Evolutionary conservation across 2,888 invertebrate species (phyloP).

Genomic region (Morinoia aosen): DNA sequence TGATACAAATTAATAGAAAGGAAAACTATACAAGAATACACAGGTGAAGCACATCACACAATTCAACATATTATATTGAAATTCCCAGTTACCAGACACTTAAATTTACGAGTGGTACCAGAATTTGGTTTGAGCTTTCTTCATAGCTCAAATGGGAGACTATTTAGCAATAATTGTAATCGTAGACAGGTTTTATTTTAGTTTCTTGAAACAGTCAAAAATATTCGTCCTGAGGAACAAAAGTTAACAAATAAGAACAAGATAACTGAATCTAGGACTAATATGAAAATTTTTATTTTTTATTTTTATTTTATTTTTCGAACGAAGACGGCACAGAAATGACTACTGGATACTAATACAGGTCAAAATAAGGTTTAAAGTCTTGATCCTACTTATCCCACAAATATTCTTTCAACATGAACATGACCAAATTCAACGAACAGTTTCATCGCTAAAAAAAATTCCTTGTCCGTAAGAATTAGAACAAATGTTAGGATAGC

Average conservation of each 20-base stretch:
- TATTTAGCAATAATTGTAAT: not conserved
- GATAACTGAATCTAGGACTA: not conserved
- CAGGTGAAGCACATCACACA: not conserved
- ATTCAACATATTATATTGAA: not conserved
- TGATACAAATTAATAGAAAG: not conserved
- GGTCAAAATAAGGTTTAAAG: not conserved
- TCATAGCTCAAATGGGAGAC: not conserved
- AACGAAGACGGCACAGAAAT: not conserved
- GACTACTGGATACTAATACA: not conserved
- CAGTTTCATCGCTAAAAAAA: not conserved
- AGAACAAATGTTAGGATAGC: not conserved
- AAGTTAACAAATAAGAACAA: not conserved
- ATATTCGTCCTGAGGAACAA: not conserved
- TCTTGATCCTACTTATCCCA: not conserved
- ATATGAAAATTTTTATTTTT: not conserved
- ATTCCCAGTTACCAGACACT: not conserved
- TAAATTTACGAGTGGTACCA: not conserved
- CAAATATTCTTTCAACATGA: not conserved
- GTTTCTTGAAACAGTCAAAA: not conserved
- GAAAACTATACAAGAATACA: not conserved
- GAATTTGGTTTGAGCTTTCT: not conserved
- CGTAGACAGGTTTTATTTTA: not conserved
- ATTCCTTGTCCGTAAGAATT: not conserved
- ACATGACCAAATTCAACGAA: not conserved
- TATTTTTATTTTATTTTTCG: not conserved